Evolutionary conservation across 2,888 invertebrate genomes (phyloP), one percentile per base, ranked within the genome.

Genomic region (Blera fallax): DNA sequence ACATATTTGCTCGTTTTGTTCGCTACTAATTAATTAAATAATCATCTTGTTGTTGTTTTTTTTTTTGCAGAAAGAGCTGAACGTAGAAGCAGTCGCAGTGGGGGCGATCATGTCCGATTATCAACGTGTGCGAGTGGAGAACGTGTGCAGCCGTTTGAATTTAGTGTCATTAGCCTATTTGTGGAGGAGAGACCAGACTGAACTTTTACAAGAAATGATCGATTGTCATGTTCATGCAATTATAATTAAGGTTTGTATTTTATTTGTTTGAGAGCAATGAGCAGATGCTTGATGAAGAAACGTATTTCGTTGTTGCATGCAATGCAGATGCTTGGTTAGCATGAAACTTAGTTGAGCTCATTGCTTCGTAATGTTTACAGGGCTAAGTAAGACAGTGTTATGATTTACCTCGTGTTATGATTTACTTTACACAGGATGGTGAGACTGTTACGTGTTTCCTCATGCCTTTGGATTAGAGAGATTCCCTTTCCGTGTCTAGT

Each of bases 21-120:
- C 6, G 34, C 11, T n/a, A 21, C 4, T 50, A 50, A 50, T 52
- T 40, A 73, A 29, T 52, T 18, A 37, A 40, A 58, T 29, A 40
- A 24, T 29, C 16, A n/a, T 56, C 14, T 6, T 14, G 4, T 48
- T 64, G 54, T 50, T 40, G 11, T 58, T 79, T 43, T 29, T 0
- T 56, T 73, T 48, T 37, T 45, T 80, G 18, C 70, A 92, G 92
- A 87, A 94, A 90, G 95, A 95, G 91, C 93, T 96, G 88, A 93
- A 94, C 89, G 94, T 98, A 91, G 97, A 98, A 91, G 99, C 97
- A 72, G 98, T 99, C 52, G 96, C 99, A 83, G 98, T 97, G 88
- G 99, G 99, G 88, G 99, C 99, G 87, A 99, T 99, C 91, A 94
- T 99, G 89, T 99, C 99, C 81, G 98, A 98, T 93, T 99, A 99